Percentiles rank a stretch among this genome's conserved stretches.
phyloP scores from a whole-genome alignment of 2,888 invertebrate genomes.

The Cephus pygmeus region DNA sequence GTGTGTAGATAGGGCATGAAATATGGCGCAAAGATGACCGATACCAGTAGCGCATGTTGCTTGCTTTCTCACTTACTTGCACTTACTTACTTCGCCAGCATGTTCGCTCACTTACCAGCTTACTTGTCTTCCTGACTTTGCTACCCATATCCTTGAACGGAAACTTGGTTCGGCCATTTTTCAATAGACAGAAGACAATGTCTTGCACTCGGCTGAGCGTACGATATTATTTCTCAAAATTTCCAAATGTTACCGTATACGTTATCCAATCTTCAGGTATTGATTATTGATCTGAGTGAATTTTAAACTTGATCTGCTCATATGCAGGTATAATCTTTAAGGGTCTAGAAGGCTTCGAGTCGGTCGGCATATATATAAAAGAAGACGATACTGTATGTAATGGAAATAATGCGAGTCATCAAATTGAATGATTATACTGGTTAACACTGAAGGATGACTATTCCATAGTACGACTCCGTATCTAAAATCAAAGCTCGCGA shows the following conservation, averaged over 20 bases:
- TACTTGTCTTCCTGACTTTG: conserved; percentile 14
- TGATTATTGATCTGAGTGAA: not conserved
- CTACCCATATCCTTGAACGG: conserved; percentile 27
- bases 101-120: conserved; percentile 14
- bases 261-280: not conserved
- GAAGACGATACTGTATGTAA: not conserved
- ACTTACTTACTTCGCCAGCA: not conserved
- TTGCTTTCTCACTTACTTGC: conserved; percentile 12
- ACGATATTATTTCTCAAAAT: not conserved
- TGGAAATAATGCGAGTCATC: not conserved
- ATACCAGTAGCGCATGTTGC: conserved; percentile 48
- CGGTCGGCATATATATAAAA: not conserved
- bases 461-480: not conserved
- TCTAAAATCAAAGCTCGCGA: not conserved
- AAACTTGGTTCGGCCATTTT: conserved; percentile 26
- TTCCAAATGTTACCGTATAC: not conserved
- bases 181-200: not conserved
- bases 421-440: not conserved
- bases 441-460: not conserved
- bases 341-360: not conserved
- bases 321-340: not conserved
- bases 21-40: conserved; percentile 58
- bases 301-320: not conserved
- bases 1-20: conserved; percentile 57
- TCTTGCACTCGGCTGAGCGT: not conserved